Conservation (phyloP, 2,888 invertebrate species). For the Myopa testacea region DNA sequence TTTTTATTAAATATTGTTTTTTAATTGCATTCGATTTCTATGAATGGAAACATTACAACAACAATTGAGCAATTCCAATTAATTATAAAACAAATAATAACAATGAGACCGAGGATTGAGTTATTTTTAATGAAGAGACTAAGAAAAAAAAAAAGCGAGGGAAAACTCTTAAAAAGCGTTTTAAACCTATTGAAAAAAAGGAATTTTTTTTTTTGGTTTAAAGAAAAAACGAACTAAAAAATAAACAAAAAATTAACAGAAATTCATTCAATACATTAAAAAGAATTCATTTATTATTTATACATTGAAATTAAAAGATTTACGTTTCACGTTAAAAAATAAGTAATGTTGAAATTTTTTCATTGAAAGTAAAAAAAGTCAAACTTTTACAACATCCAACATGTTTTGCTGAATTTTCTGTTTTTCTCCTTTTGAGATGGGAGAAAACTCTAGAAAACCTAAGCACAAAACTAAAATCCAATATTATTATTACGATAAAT, state of each 20-base stretch:
- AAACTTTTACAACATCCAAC: too few relatives aligned
- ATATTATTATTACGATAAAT: too few relatives aligned
- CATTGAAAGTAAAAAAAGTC: too few relatives aligned
- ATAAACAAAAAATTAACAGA: background rate
- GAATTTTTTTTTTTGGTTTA: background rate
- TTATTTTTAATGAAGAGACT: constrained; percentile 1
- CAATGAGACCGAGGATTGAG: too few relatives aligned
- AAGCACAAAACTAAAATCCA: too few relatives aligned
- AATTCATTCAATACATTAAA: background rate
- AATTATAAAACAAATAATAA: background rate
- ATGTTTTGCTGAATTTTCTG: too few relatives aligned
- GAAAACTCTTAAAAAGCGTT: background rate
- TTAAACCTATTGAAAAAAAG: background rate
- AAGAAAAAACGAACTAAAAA: background rate
- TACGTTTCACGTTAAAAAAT: background rate
- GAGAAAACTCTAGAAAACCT: too few relatives aligned
- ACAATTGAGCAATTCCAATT: background rate
- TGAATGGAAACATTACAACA: constrained; percentile 14
- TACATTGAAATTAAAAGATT: background rate
- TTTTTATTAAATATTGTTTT: background rate
- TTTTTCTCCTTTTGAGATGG: too few relatives aligned
- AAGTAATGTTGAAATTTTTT: background rate
- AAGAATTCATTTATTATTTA: background rate
- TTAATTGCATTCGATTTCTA: background rate
- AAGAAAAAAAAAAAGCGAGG: background rate